Percentiles rank a stretch among this genome's conserved stretches.
Evolutionary conservation across 2,888 invertebrate species (phyloP).

Genomic region (Melieria crassipennis): DNA sequence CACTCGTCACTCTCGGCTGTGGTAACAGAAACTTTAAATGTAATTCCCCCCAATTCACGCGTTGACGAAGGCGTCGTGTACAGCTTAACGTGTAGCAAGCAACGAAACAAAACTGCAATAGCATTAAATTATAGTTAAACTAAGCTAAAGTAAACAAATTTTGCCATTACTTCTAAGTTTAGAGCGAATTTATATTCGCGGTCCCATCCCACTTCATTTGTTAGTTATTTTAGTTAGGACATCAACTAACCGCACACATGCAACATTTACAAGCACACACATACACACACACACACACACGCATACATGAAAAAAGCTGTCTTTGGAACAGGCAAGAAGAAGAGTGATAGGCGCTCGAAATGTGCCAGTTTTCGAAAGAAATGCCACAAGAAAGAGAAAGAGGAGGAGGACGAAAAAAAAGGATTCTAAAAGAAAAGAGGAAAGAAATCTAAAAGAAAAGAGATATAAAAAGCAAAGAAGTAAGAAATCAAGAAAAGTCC

Average conservation of each 20-base stretch:
- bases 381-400: too few species aligned
- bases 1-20: conserved; percentile 51
- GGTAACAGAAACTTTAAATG: conserved; percentile 45
- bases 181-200: not conserved
- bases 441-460: too few species aligned
- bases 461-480: too few species aligned
- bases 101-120: too few species aligned
- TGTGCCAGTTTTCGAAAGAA: too few species aligned
- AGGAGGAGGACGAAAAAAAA: too few species aligned
- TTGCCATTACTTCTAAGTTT: conserved; percentile 42
- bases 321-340: too few species aligned
- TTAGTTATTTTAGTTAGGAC: not conserved
- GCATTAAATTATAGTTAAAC: too few species aligned
- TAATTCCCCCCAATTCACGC: not conserved
- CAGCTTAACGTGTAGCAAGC: too few species aligned
- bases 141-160: not conserved
- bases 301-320: not conserved
- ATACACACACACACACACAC: conserved; percentile 19
- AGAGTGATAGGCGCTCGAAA: too few species aligned
- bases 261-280: conserved; percentile 32
- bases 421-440: too few species aligned
- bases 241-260: not conserved
- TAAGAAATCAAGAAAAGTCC: too few species aligned
- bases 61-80: not conserved
- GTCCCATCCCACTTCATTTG: not conserved